A percentile compares a stretch with the other conserved stretches of the same genome.
phyloP scores from a whole-genome alignment of 2,113 vertebrate genomes.

The Myrmecobius fasciatus region DNA sequence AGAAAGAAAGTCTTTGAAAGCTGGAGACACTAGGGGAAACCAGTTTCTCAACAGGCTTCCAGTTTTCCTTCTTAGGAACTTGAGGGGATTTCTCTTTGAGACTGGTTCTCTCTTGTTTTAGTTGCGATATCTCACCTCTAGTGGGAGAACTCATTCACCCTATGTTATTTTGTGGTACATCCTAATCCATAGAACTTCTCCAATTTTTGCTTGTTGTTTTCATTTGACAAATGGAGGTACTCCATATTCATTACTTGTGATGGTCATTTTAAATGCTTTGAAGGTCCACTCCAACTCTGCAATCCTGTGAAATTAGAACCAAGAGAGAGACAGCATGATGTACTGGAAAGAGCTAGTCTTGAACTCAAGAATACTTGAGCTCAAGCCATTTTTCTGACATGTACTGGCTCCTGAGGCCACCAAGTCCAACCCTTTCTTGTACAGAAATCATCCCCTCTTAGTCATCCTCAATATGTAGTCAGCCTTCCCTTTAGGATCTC shows the following conservation, averaged over 20 bases:
- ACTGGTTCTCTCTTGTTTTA: neutral
- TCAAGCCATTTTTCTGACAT: neutral
- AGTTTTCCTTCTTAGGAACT: neutral
- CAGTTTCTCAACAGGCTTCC: neutral
- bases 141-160: neutral
- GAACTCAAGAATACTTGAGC: neutral
- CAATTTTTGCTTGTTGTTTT: neutral
- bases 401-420: neutral
- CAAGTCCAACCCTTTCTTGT: too few relatives aligned
- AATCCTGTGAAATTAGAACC: neutral
- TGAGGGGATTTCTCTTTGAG: neutral
- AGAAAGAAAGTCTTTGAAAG: neutral
- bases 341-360: neutral
- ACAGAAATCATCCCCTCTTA: too few relatives aligned
- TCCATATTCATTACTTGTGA: neutral
- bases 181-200: neutral
- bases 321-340: neutral
- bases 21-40: neutral
- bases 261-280: neutral
- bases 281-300: neutral
- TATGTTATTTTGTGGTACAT: neutral
- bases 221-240: neutral
- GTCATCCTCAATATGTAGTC: too few relatives aligned
- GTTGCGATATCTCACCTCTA: neutral
- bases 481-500: too few relatives aligned